A percentile compares a stretch with the other conserved stretches of the same genome.
Evolutionary conservation across 2,888 invertebrate species (phyloP).

Genomic region (Cephonodes hylas): DNA sequence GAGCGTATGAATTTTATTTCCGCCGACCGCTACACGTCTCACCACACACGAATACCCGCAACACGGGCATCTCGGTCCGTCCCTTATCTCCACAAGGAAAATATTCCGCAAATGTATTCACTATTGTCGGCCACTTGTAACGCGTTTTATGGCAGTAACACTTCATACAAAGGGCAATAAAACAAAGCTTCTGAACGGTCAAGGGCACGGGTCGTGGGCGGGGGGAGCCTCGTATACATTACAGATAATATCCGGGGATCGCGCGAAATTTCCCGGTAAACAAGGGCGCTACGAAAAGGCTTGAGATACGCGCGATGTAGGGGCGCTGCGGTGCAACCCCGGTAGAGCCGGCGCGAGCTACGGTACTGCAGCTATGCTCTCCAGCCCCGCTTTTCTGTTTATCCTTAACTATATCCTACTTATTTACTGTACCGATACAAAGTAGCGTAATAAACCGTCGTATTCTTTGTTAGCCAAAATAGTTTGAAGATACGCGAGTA

Average conservation of each 20-base stretch:
- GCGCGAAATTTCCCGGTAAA: not conserved
- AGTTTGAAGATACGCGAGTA: no score
- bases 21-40: not conserved
- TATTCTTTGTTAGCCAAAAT: not conserved
- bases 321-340: not conserved
- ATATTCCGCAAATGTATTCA: not conserved
- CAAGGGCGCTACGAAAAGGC: not conserved
- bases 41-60: not conserved
- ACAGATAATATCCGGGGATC: conserved; percentile 4
- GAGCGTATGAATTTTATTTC: not conserved
- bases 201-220: not conserved
- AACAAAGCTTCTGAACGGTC: not conserved
- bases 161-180: not conserved
- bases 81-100: not conserved
- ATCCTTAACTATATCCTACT: not conserved
- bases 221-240: not conserved
- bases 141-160: not conserved
- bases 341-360: not conserved
- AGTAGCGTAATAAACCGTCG: not conserved
- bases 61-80: not conserved
- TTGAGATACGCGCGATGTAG: not conserved
- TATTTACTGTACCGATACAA: not conserved
- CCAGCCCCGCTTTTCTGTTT: not conserved
- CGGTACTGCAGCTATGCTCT: not conserved
- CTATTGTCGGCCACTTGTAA: not conserved